Base-by-base conservation (phyloP, 2,888 invertebrate species). In the Apoda limacodes region DNA sequence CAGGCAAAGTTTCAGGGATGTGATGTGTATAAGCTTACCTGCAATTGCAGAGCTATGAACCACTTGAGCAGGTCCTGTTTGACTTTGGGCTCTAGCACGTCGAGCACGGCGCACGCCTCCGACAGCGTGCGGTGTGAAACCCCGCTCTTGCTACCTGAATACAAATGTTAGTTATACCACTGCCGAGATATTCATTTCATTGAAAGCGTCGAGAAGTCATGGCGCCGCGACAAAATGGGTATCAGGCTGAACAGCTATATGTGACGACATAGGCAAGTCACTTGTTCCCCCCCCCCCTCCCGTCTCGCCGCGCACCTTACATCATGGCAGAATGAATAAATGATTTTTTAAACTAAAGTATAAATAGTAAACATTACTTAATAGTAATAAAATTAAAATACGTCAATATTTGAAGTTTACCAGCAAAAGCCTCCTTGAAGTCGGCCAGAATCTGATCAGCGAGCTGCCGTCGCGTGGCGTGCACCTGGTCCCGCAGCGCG, bases 401-500 rank as follows among this genome's bases (percentile, higher is more conserved):
- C n/a, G n/a, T n/a, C n/a, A n/a, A n/a, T n/a, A n/a, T n/a, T n/a
- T n/a, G n/a, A n/a, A n/a, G 25, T 31, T 28, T 17, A 52, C 90
- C 88, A 10, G 92, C 88, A 53, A 94, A 93, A 0, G 92, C 89
- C 46, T 92, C 90, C 47, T 92, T 91, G 65, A 98, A 97, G 69
- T 98, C 98, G 3, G 88, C 85, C 1, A 90, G 88, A 35, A 98
- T 96, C 78, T 98, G 97, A 31, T 87, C 82, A 0, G 92, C 93
- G 19, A 98, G 78, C 33, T 91, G 89, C 1, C 83, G 68, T 37
- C 93, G 88, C 28, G 93, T 89, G 47, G 86, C 83, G 39, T 84
- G 83, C 4, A 95, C 94, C 67, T 92, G 87, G 46, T 92, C 92
- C 0, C 94, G 88, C 29, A 96, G 82, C 49, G 89, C 88, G 46